Evolutionary conservation across 2,797 vertebrate species (phyloP), one percentile per base, ranked within the genome.

Genomic region (Silurus lanzhouensis): DNA sequence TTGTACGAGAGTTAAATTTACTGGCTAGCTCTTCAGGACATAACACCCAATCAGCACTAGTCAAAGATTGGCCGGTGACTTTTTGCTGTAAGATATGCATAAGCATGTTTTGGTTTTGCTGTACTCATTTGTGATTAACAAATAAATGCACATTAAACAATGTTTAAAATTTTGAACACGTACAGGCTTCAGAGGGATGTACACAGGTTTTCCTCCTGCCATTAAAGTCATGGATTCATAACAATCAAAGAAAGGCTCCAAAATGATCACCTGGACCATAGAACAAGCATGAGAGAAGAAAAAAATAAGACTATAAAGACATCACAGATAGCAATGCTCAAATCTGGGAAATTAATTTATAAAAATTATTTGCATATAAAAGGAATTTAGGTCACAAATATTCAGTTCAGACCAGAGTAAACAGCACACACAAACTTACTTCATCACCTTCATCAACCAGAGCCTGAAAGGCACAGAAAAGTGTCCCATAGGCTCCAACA

Each of bases 241-340:
- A 93, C 98, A 99, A 92, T 99, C 98, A 0, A 99, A 99, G 90
- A 94, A 98, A 0, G 98, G 98, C 86, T 99, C 98, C 0, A 99
- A 92, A 85, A 99, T 95, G 90, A 99, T 97, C 75, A 99, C 98
- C 98, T 99, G 90, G 27, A 20, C 20, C 38, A 85, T 5, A 76
- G 55, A 67, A 9, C n/a, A 83, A 48, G 9, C 8, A 86, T n/a
- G 12, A 85, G 22, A 27, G 19, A 64, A 8, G 12, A 64, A n/a
- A 7, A 88, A 88, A 89, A 6, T 2, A n/a, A n/a, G 6, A 46
- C 48, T 14, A 85, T 72, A 10, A 38, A 25, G 72, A 63, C 13
- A 70, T 25, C 14, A 72, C 0, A 13, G 3, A 31, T 15, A 22
- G 61, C 17, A 4, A 85, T 12, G 19, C 12, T 64, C 19, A 58